A percentile compares a stretch with the other conserved stretches of the same genome.
Conservation (phyloP, 2,113 vertebrate species). For the Microtus montanus region DNA sequence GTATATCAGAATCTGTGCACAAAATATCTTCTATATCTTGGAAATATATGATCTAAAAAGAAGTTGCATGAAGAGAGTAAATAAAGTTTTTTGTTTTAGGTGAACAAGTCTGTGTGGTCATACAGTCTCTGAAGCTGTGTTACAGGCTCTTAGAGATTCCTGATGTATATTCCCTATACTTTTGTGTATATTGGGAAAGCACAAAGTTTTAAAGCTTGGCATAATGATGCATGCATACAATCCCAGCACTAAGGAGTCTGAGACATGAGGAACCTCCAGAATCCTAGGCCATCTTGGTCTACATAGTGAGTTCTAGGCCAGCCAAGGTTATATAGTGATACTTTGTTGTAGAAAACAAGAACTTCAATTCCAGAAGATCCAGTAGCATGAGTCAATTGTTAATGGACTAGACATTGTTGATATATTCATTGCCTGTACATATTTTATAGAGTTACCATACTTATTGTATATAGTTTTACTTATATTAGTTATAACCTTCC, state of each 20-base stretch:
- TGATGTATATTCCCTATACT: background rate
- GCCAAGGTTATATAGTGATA: background rate
- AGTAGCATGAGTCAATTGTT: too few relatives aligned
- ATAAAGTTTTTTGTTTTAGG: constrained; percentile 52
- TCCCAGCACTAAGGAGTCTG: background rate
- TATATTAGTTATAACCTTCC: too few relatives aligned
- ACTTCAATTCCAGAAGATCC: too few relatives aligned
- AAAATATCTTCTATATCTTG: background rate
- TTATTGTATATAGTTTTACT: too few relatives aligned
- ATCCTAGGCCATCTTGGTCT: background rate
- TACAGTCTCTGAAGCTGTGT: background rate
- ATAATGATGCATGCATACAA: background rate
- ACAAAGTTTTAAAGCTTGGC: background rate
- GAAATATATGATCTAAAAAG: constrained; percentile 36
- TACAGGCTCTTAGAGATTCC: background rate
- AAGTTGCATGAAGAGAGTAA: constrained; percentile 40
- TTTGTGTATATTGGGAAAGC: constrained; percentile 25
- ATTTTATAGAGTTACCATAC: too few relatives aligned
- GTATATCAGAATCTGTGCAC: background rate
- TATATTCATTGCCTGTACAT: too few relatives aligned
- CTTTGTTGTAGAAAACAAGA: background rate
- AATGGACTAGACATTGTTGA: too few relatives aligned
- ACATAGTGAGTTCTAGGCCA: background rate
- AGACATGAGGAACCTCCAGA: background rate
- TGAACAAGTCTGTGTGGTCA: background rate